These are phyloP conservation scores for Oxystoma pomonae DNA, from an alignment of 2,888 invertebrate genomes.

Conservation along the genomic window DNA sequence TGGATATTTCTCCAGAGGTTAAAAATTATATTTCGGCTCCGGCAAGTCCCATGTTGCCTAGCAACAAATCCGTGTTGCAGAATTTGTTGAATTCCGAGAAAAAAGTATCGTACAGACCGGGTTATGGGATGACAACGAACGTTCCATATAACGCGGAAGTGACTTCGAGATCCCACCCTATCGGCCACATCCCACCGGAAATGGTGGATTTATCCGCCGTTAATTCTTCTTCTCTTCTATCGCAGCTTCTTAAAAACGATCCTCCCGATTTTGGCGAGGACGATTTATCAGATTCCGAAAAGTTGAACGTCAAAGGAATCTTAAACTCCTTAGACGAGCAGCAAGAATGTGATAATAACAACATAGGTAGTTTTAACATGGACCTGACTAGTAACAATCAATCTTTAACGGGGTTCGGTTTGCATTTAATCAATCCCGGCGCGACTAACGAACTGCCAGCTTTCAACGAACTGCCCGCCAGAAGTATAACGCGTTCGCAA, in stretches of 20 bases:
- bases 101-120: slow-evolving; percentile 51
- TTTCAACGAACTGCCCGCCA: background rate
- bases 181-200: slow-evolving; percentile 50
- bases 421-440: slow-evolving; percentile 24
- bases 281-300: slow-evolving; percentile 47
- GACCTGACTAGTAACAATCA: slow-evolving; percentile 31
- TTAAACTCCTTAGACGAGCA: slow-evolving; percentile 57
- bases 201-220: slow-evolving; percentile 12
- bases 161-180: slow-evolving; percentile 67
- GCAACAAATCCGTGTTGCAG: slow-evolving; percentile 42
- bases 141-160: slow-evolving; percentile 16
- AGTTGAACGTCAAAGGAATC: slow-evolving; percentile 57
- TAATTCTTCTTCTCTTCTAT: background rate
- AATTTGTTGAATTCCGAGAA: slow-evolving; percentile 50
- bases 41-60: slow-evolving; percentile 56
- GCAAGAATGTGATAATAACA: slow-evolving; percentile 42
- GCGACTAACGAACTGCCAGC: background rate
- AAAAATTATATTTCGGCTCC: slow-evolving; percentile 60
- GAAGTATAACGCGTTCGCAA: slow-evolving; percentile 28
- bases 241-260: slow-evolving; percentile 10
- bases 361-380: slow-evolving; percentile 33
- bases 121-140: slow-evolving; percentile 37
- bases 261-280: slow-evolving; percentile 32
- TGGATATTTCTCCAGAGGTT: slow-evolving; percentile 32
- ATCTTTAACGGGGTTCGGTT: slow-evolving; percentile 31